Evolutionary conservation across 2,797 vertebrate species (phyloP).

Genomic region (Choloepus didactylus): DNA sequence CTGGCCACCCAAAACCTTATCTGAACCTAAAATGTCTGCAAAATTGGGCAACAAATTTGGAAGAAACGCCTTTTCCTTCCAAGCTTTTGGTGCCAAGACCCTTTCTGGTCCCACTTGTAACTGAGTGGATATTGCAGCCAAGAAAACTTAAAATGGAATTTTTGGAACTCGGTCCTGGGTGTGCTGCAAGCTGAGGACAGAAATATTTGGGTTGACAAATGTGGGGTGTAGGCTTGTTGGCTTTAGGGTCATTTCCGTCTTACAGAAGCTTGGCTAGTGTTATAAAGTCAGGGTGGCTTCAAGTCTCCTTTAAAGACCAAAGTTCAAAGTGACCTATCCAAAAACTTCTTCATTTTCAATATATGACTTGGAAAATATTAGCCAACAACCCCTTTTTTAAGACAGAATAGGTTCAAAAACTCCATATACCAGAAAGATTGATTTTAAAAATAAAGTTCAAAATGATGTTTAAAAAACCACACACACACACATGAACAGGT

Average conservation of each 20-base stretch:
- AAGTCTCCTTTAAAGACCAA: not conserved
- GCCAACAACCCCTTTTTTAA: not conserved
- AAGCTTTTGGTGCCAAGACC: conserved; percentile 65
- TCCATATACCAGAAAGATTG: conserved; percentile 52
- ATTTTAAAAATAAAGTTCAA: conserved; percentile 27
- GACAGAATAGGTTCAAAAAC: conserved; percentile 5
- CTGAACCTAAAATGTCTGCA: conserved; percentile 73
- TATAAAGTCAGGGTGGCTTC: not conserved
- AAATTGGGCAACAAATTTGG: conserved; percentile 55
- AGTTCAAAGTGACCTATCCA: conserved; percentile 23
- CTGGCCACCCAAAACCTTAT: conserved; percentile 71
- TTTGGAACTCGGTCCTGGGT: conserved; percentile 64
- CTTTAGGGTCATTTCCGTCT: conserved; percentile 29
- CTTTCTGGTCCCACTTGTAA: conserved; percentile 50
- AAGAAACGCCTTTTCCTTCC: conserved; percentile 68
- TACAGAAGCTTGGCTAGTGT: not conserved
- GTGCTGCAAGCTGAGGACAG: conserved; percentile 60
- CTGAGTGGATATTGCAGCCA: conserved; percentile 68
- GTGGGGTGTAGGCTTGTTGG: conserved; percentile 57
- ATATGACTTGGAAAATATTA: not conserved
- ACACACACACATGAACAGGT: not conserved
- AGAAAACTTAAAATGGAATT: conserved; percentile 72
- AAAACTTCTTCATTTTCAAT: not conserved
- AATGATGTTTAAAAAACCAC: not conserved
- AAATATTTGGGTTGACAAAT: conserved; percentile 72